phyloP scores from a whole-genome alignment of 2,113 vertebrate genomes.

The Baryphthengus martii region DNA sequence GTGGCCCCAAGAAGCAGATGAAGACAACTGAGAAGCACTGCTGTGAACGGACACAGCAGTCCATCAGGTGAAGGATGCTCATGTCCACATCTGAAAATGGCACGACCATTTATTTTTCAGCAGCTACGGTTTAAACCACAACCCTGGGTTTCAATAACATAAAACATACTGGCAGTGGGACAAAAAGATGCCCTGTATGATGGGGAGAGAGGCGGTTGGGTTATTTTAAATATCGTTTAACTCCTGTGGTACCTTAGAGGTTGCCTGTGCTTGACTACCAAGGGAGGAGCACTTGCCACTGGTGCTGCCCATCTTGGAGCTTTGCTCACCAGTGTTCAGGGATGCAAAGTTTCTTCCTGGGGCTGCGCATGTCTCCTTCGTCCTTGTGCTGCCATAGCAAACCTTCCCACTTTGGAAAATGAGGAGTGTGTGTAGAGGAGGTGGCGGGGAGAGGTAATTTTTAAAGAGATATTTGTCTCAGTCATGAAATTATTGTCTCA shows the following conservation, averaged over 20 bases:
- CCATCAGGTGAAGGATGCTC: neutral
- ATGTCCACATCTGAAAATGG: rapidly evolving
- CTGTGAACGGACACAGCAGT: neutral
- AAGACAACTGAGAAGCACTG: neutral
- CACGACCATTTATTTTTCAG: neutral
- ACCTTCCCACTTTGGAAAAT: neutral
- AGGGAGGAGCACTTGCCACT: rapidly evolving
- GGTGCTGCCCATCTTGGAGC: neutral
- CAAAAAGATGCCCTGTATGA: neutral
- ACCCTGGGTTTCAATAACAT: neutral
- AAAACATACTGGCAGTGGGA: neutral
- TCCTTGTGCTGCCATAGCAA: neutral
- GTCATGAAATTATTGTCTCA: neutral
- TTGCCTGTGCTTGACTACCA: neutral
- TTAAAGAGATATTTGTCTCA: neutral
- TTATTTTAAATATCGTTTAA: neutral
- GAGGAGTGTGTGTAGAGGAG: neutral
- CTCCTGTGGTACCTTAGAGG: neutral
- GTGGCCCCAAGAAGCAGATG: neutral
- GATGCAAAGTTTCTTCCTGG: neutral
- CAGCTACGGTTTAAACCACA: neutral
- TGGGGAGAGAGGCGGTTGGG: too few species aligned
- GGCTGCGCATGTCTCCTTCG: rapidly evolving
- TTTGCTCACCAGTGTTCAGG: neutral
- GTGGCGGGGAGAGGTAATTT: neutral